Conservation (phyloP, 2,113 vertebrate genomes). For the Pristiophorus japonicus region DNA sequence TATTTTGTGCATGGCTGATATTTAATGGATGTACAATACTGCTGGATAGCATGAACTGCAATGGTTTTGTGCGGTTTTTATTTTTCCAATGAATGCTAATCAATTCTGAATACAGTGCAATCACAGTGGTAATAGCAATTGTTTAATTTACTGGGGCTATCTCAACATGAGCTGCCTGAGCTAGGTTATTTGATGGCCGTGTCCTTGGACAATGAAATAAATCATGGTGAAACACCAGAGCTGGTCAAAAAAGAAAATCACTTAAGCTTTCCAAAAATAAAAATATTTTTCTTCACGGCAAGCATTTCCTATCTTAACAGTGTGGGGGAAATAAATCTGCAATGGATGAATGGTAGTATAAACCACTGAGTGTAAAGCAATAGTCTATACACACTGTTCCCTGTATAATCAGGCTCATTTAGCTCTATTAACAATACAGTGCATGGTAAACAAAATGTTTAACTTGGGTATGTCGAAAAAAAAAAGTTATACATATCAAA, state of each 20-base stretch:
- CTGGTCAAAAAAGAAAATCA: neutral
- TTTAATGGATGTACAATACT: neutral
- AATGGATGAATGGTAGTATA: neutral
- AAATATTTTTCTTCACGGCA: neutral
- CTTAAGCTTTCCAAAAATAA: neutral
- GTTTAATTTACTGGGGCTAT: neutral
- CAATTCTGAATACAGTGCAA: neutral
- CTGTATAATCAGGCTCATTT: neutral
- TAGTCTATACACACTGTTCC: too few species aligned
- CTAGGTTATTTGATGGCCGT: neutral
- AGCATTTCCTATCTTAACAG: neutral
- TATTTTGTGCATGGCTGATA: neutral
- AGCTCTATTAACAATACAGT: neutral
- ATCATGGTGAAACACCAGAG: neutral
- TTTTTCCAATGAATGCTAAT: neutral
- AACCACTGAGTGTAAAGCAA: neutral
- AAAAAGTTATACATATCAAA: conserved; percentile 15
- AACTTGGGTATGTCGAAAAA: neutral
- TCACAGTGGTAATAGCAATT: neutral
- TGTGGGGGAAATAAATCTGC: neutral
- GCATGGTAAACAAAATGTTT: neutral
- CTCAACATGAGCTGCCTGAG: neutral
- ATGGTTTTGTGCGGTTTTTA: neutral
- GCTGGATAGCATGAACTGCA: neutral
- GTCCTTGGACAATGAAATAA: neutral